Evolutionary conservation across 2,797 vertebrate genomes (phyloP).

Genomic region (Nyctalus aviator): DNA sequence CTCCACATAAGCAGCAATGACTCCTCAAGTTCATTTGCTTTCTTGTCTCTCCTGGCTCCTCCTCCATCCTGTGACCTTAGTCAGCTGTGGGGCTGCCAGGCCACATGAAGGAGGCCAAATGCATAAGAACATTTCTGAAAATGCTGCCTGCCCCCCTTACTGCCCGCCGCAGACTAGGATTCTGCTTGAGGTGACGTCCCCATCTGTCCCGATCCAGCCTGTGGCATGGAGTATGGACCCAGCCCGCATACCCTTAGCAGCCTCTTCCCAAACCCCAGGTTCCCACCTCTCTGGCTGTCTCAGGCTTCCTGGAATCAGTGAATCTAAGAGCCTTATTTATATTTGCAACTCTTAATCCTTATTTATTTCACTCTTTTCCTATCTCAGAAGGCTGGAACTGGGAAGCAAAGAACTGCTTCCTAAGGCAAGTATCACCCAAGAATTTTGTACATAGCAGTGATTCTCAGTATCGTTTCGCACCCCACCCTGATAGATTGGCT

Average conservation of each 20-base stretch:
- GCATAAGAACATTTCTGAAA: not conserved
- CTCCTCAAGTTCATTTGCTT: not conserved
- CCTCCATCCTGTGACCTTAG: not conserved
- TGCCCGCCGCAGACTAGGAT: not conserved
- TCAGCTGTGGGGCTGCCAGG: not conserved
- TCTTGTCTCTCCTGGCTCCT: not conserved
- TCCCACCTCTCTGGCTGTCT: not conserved
- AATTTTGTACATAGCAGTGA: fast-evolving
- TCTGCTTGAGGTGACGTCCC: not conserved
- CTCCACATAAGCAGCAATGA: not conserved
- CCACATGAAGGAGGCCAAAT: not conserved
- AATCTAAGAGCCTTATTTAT: not conserved
- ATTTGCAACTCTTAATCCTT: not conserved
- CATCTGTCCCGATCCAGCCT: not conserved
- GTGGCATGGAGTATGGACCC: not conserved
- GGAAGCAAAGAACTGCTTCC: not conserved
- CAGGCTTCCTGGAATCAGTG: not conserved
- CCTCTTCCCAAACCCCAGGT: not conserved
- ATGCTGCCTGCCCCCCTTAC: not conserved
- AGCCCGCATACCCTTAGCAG: not conserved
- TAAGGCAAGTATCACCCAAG: too few species aligned
- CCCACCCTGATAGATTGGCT: fast-evolving
- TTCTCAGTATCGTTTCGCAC: not conserved
- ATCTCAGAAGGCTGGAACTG: not conserved
- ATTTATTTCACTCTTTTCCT: not conserved